A percentile compares a stretch with the other conserved stretches of the same genome.
Conservation (phyloP, 2,113 vertebrate species). For the Leiothrix lutea region DNA sequence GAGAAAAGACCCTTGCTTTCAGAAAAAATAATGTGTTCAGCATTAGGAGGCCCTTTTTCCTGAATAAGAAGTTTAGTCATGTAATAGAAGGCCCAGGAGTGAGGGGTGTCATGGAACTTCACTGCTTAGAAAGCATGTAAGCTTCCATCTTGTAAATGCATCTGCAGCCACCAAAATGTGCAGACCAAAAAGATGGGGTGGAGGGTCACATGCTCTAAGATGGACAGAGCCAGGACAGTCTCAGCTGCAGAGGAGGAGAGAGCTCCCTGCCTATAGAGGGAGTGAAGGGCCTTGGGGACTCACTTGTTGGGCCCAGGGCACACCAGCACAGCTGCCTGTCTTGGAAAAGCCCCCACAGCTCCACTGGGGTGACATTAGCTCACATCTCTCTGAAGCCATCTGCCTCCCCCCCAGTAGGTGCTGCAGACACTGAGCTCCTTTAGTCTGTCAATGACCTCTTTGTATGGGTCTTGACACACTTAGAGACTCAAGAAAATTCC, state of each 20-base stretch:
- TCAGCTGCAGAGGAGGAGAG: neutral
- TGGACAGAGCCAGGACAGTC: neutral
- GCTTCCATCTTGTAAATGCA: neutral
- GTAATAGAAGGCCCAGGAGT: neutral
- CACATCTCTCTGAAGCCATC: neutral
- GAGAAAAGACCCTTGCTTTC: neutral
- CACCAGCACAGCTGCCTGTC: fast-evolving
- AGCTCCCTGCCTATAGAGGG: neutral
- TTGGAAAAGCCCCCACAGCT: neutral
- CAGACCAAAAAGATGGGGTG: neutral
- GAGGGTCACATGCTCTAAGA: fast-evolving
- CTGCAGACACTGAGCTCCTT: neutral
- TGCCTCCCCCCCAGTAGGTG: neutral
- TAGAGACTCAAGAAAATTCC: no score
- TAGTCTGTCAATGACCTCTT: neutral
- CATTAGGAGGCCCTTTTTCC: neutral
- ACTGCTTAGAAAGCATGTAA: neutral
- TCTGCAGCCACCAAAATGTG: fast-evolving
- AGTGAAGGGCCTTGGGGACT: fast-evolving
- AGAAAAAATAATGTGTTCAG: neutral
- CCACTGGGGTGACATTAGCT: neutral
- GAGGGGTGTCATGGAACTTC: fast-evolving
- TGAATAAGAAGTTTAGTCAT: neutral
- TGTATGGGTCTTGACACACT: neutral
- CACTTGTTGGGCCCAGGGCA: fast-evolving